Conservation (phyloP, 2,113 vertebrate species). For the Rhipidura dahli region DNA sequence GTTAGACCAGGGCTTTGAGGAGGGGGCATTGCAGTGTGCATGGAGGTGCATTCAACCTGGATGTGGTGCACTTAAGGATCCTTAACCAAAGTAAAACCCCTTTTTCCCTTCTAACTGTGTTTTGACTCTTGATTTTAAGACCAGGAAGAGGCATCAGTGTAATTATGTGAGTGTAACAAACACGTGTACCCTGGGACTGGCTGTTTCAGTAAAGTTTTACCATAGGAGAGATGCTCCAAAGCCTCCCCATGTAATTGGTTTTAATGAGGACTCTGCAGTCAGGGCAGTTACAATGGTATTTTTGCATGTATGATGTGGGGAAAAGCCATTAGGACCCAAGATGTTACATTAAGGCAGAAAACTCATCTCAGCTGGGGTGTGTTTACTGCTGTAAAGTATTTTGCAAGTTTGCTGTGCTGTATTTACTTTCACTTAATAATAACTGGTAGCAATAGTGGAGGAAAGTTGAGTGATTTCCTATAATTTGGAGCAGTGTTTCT, state of each 20-base stretch:
- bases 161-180: not conserved
- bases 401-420: not conserved
- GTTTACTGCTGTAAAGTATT: not conserved
- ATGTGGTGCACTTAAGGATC: too few relatives aligned
- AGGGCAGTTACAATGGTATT: not conserved
- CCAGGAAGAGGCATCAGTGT: too few relatives aligned
- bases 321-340: not conserved
- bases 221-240: not conserved
- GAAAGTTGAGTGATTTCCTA: not conserved
- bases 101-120: too few relatives aligned
- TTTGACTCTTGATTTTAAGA: too few relatives aligned
- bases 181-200: fast-evolving
- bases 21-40: too few relatives aligned
- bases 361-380: not conserved
- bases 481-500: not conserved
- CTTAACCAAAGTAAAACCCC: too few relatives aligned
- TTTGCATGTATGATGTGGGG: fast-evolving
- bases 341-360: not conserved
- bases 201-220: not conserved
- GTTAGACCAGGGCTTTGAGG: too few relatives aligned
- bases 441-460: not conserved
- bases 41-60: too few relatives aligned
- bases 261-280: not conserved
- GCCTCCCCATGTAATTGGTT: not conserved
- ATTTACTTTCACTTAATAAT: not conserved